Base-by-base conservation (phyloP, 2,888 invertebrate genomes). In the Agrypnus murinus region DNA sequence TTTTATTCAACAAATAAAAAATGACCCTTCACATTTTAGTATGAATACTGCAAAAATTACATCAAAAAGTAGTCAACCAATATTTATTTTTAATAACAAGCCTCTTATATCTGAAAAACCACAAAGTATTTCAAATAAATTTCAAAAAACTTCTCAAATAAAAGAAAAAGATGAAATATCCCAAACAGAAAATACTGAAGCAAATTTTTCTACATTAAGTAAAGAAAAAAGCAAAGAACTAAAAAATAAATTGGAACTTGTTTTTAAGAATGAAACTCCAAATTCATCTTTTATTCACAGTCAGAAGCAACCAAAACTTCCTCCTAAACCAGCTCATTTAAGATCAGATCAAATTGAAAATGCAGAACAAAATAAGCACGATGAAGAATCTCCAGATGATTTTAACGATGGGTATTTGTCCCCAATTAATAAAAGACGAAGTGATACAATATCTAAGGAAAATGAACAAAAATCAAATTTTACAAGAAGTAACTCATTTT, bases 21-120 rank as follows among this genome's bases (percentile, higher is more conserved):
- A 64, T 60, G 67, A 66, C 25, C 75, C 75, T 15, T 15, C 53
- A 40, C 65, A 75, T 43, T 73, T 75, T 43, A 19, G 66, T 60
- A 38, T 60, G 59, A 60, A 59, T 43, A 12, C n/a, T 17, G 14
- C 19, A 19, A 53, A 36, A 6, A 15, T 19, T 7, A 4, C 8
- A n/a, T 19, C 32, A 17, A 46, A 40, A 15, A 12, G 15, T 4
- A 46, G 25, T 8, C 10, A 5, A 14, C 15, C 36, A 19, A 45
- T 31, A 53, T 10, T n/a, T 9, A 4, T 7, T 9, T 9, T 9
- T 19, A 5, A 4, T 10, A 7, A 4, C 5, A 50, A 32, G 31
- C 32, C 50, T 32, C 7, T 50, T 12, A 6, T 31, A 8, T 15
- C 1, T 2, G 17, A 46, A 4, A 46, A 46, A 25, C 46, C 46